Evolutionary conservation across 2,888 invertebrate genomes (phyloP).

Genomic region (Agrochola litura): DNA sequence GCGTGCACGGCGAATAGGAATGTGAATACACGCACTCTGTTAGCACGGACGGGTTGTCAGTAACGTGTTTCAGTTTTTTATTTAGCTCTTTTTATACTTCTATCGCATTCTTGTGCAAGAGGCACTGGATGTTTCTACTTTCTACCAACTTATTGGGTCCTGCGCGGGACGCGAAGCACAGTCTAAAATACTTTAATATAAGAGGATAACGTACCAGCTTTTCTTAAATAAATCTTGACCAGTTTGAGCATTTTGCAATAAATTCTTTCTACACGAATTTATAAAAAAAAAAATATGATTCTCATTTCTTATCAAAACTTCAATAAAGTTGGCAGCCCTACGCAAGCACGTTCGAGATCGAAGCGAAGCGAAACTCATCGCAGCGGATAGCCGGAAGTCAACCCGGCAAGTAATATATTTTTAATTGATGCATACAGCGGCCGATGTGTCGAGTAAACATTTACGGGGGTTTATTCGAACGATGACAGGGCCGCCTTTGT

Average conservation of each 20-base stretch:
- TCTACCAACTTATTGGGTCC: background rate
- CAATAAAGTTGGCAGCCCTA: constrained; percentile 37
- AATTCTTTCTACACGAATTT: background rate
- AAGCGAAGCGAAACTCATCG: constrained; percentile 65
- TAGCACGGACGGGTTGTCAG: constrained; percentile 35
- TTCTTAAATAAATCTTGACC: background rate
- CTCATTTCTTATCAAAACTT: constrained; percentile 1
- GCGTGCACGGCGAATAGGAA: constrained; percentile 64
- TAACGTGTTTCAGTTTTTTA: constrained; percentile 37
- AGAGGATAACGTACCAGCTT: background rate
- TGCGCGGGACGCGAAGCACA: background rate
- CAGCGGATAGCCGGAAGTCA: constrained; percentile 79
- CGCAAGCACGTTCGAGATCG: constrained; percentile 46
- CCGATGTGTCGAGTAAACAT: constrained; percentile 87
- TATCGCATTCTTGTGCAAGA: constrained; percentile 15
- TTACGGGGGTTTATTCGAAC: constrained; percentile 82
- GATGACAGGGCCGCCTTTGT: constrained; percentile 84
- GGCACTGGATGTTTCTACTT: constrained; percentile 12
- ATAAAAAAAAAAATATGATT: background rate
- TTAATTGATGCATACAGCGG: constrained; percentile 87
- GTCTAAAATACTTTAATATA: background rate
- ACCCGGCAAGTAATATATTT: constrained; percentile 86
- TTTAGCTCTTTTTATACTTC: constrained; percentile 25
- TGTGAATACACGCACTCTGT: constrained; percentile 56
- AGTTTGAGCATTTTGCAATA: background rate